These are phyloP conservation scores for Jordanella pulchra DNA, from an alignment of 2,797 vertebrate genomes.

Conservation along the genomic window DNA sequence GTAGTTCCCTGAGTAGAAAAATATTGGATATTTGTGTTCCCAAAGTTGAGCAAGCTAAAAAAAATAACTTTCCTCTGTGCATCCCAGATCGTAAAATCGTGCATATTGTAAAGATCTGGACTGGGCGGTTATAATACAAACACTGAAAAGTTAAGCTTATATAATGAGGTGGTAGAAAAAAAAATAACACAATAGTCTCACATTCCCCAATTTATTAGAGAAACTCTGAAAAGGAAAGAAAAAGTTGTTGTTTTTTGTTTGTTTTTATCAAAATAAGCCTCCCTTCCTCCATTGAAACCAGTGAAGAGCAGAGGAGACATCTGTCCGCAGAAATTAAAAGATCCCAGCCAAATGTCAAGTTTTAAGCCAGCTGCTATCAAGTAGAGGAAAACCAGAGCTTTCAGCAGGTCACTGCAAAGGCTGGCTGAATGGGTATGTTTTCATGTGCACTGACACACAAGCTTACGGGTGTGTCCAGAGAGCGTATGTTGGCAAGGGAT, in stretches of 20 bases:
- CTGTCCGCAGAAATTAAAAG: slow-evolving; percentile 2
- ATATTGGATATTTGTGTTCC: too few relatives aligned
- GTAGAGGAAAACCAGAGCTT: slow-evolving; percentile 1
- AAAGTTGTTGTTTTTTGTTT: too few relatives aligned
- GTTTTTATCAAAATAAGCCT: background rate
- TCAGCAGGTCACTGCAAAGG: slow-evolving; percentile 20
- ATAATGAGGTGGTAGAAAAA: too few relatives aligned
- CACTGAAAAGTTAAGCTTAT: background rate
- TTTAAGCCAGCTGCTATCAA: slow-evolving; percentile 9
- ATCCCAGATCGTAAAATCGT: too few relatives aligned
- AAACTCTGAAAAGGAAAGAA: too few relatives aligned
- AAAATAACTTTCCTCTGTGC: too few relatives aligned
- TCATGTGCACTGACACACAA: slow-evolving; percentile 46
- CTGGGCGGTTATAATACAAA: background rate
- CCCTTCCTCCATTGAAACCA: slow-evolving; percentile 9
- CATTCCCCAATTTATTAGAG: too few relatives aligned
- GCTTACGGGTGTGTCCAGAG: slow-evolving; percentile 55
- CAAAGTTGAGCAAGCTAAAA: too few relatives aligned
- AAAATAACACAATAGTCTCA: too few relatives aligned
- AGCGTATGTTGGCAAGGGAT: slow-evolving; percentile 32
- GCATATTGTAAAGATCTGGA: background rate
- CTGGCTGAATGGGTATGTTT: slow-evolving; percentile 47
- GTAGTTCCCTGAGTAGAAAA: background rate
- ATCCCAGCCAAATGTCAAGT: slow-evolving; percentile 18
- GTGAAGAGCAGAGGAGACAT: slow-evolving; percentile 1